A percentile compares a stretch with the other conserved stretches of the same genome.
Conservation (phyloP, 2,888 invertebrate species). For the Tachina fera region DNA sequence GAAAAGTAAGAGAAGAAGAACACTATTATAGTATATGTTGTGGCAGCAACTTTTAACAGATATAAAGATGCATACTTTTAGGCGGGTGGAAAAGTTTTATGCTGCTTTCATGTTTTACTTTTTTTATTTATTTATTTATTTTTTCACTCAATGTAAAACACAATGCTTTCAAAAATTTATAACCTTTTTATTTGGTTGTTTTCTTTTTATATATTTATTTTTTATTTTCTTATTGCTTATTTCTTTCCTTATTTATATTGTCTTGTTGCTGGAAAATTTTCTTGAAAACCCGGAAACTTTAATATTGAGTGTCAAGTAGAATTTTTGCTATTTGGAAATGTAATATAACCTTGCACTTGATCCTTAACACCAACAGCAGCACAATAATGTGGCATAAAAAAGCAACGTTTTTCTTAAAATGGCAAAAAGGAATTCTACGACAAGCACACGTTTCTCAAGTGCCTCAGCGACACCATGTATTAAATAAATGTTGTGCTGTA, state of each 20-base stretch:
- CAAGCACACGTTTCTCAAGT: conserved; percentile 61
- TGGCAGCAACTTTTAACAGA: conserved; percentile 35
- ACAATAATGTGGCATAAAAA: not conserved
- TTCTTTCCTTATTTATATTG: conserved; percentile 19
- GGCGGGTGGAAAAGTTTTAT: conserved; percentile 42
- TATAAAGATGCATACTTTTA: conserved; percentile 60
- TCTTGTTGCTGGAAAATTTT: conserved; percentile 10
- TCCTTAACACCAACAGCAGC: conserved; percentile 60
- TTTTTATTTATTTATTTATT: not conserved
- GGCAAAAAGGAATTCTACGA: conserved; percentile 50
- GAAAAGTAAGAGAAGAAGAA: not conserved
- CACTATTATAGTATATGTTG: conserved; percentile 38
- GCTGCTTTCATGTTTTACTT: conserved; percentile 33
- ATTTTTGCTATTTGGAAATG: conserved; percentile 56
- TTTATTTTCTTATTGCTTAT: conserved; percentile 19
- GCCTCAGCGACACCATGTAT: conserved; percentile 53
- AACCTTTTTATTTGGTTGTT: conserved; percentile 12
- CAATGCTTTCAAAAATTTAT: conserved; percentile 27
- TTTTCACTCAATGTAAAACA: conserved; percentile 52
- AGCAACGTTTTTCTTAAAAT: conserved; percentile 35
- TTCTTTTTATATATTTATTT: not conserved
- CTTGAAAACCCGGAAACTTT: conserved; percentile 56
- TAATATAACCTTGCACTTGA: conserved; percentile 72
- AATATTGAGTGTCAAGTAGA: conserved; percentile 69
- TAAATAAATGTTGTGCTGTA: conserved; percentile 3